Evolutionary conservation across 2,113 vertebrate genomes (phyloP).

Genomic region (Siphamia tubifer): DNA sequence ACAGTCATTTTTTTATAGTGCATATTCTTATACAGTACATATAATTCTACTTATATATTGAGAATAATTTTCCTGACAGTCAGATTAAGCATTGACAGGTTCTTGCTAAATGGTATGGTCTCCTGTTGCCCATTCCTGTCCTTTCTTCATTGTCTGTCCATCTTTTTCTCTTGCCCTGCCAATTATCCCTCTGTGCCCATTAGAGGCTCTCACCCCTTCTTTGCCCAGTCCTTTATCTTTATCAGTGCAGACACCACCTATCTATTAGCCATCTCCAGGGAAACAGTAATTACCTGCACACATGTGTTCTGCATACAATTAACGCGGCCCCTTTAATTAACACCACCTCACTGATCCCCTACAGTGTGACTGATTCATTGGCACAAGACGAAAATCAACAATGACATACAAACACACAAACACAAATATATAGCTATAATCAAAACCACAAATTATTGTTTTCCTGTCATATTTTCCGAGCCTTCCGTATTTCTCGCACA

Average conservation of each 20-base stretch:
- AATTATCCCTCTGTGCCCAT: constrained; percentile 44
- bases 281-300: constrained; percentile 77
- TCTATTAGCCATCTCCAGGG: constrained; percentile 76
- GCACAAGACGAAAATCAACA: constrained; percentile 1
- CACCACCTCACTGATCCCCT: constrained; percentile 61
- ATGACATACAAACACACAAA: not conserved
- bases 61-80: not conserved
- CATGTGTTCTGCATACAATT: constrained; percentile 77
- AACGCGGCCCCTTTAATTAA: constrained; percentile 75
- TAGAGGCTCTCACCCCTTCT: constrained; percentile 12
- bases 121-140: constrained; percentile 20
- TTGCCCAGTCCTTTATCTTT: constrained; percentile 49
- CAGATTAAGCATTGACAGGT: not conserved
- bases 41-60: too few species aligned
- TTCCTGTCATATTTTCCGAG: not conserved
- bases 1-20: too few species aligned
- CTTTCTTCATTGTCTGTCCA: constrained; percentile 2
- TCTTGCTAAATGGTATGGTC: not conserved
- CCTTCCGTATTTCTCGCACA: not conserved
- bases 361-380: constrained; percentile 57
- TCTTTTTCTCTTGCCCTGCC: constrained; percentile 25
- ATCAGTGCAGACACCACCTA: constrained; percentile 62
- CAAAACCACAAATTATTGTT: not conserved
- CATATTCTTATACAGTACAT: too few species aligned
- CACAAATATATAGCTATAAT: not conserved